Percentiles rank a stretch among this genome's conserved stretches.
phyloP scores from a whole-genome alignment of 2,888 invertebrate genomes.

The Lasius platythorax region DNA sequence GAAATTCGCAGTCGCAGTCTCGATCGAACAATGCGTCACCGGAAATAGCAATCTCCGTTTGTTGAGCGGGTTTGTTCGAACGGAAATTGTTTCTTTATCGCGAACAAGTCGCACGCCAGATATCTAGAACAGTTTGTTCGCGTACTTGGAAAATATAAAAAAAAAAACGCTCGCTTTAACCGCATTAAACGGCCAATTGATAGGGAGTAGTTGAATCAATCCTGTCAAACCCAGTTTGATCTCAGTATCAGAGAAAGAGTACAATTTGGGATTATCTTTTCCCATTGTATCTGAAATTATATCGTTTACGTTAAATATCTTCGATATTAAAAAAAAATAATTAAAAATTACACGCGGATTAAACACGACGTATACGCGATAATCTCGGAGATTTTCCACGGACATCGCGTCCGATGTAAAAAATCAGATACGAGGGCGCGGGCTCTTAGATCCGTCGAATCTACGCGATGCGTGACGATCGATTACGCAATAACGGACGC shows the following conservation, averaged over 20 bases:
- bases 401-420: neutral
- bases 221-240: neutral
- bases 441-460: conserved; percentile 20
- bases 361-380: neutral
- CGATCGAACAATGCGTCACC: conserved; percentile 70
- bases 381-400: neutral
- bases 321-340: neutral
- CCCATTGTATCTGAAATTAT: too few species aligned
- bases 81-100: conserved; percentile 61
- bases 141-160: neutral
- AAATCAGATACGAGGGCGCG: neutral
- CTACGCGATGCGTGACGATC: conserved; percentile 46
- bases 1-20: conserved; percentile 40
- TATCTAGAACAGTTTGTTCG: conserved; percentile 21
- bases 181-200: neutral
- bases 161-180: neutral
- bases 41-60: conserved; percentile 77
- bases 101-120: conserved; percentile 28
- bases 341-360: neutral
- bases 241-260: neutral
- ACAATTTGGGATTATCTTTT: neutral
- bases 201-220: neutral
- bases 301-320: neutral
- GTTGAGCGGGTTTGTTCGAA: conserved; percentile 43
- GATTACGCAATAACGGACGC: conserved; percentile 46